These are phyloP conservation scores for Suncus etruscus DNA, from an alignment of 2,113 vertebrate species.

Conservation along the genomic window DNA sequence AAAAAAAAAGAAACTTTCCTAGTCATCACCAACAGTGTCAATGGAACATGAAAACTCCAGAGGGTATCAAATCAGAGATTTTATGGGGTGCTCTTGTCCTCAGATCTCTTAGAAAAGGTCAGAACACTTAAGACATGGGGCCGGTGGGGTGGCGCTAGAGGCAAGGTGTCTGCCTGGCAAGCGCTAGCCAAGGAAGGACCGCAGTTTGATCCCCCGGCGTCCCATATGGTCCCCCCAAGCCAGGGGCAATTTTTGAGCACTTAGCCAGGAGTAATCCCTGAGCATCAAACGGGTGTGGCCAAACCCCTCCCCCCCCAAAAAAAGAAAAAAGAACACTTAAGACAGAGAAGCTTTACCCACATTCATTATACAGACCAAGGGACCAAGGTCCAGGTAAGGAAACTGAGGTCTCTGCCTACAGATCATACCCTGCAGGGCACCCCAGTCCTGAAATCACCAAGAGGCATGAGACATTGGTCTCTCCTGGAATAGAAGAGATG, in stretches of 20 bases:
- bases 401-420: neutral
- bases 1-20: no score
- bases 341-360: neutral
- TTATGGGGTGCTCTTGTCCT: constrained; percentile 16
- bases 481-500: neutral
- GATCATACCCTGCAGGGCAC: no score
- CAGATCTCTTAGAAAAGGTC: neutral
- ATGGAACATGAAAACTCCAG: constrained; percentile 13
- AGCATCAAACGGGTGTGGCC: no score
- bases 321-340: no score
- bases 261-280: no score
- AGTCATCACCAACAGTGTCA: neutral
- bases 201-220: no score
- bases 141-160: no score
- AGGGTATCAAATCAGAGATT: neutral
- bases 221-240: no score
- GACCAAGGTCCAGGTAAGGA: neutral
- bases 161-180: no score
- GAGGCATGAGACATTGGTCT: neutral
- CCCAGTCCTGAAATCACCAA: neutral
- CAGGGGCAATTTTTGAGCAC: no score
- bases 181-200: no score
- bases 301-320: no score
- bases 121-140: neutral
- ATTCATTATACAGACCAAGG: neutral